Conservation (phyloP, 2,888 invertebrate genomes). For the Platynereis dumerilii region DNA sequence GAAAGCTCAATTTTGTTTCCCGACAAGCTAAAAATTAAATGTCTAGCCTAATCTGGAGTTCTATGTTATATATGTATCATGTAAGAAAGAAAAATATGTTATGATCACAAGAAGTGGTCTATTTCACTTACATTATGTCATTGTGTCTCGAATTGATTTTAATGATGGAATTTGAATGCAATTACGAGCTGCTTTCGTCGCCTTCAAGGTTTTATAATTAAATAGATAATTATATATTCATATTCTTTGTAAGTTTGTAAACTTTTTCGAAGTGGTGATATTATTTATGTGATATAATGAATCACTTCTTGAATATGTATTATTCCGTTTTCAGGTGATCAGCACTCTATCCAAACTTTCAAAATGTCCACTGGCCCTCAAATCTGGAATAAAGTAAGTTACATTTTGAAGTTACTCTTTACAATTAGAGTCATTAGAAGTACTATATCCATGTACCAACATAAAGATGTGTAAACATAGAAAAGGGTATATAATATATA, state of each 20-base stretch:
- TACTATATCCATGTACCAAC: too few relatives aligned
- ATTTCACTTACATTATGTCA: neutral
- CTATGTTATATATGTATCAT: neutral
- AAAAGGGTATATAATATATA: too few relatives aligned
- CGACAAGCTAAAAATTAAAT: neutral
- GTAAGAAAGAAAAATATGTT: neutral
- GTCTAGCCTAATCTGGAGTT: neutral
- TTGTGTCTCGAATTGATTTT: neutral
- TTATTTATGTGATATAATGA: too few relatives aligned
- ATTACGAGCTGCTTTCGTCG: too few relatives aligned
- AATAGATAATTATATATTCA: too few relatives aligned
- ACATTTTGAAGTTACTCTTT: too few relatives aligned
- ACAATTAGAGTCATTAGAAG: too few relatives aligned
- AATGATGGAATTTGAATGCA: neutral
- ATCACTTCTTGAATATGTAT: too few relatives aligned
- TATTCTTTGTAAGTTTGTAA: too few relatives aligned
- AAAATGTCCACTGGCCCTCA: conserved; percentile 75
- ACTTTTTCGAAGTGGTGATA: too few relatives aligned
- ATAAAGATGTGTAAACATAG: too few relatives aligned
- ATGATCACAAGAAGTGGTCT: neutral
- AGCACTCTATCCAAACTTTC: conserved; percentile 90
- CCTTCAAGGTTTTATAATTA: too few relatives aligned
- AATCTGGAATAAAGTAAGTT: conserved; percentile 4
- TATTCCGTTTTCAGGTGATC: conserved; percentile 67
- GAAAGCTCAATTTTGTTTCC: neutral